A percentile compares a stretch with the other conserved stretches of the same genome.
Evolutionary conservation across 2,113 vertebrate genomes (phyloP).

Genomic region (Lipophrys pholis): DNA sequence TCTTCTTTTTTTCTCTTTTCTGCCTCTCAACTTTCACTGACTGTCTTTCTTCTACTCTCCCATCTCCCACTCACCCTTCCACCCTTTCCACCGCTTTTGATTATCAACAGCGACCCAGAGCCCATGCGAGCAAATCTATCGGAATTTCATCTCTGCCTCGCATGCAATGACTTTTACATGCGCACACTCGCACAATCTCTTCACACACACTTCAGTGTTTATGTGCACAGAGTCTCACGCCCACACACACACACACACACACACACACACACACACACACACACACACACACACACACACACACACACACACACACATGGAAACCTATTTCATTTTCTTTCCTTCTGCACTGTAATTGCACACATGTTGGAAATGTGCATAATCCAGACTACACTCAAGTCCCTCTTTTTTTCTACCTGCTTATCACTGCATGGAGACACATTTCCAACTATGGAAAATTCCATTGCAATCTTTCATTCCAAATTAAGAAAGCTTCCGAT

Average conservation of each 20-base stretch:
- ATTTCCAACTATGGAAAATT: slow-evolving; percentile 9
- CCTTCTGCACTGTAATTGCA: slow-evolving; percentile 48
- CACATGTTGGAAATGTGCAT: slow-evolving; percentile 30
- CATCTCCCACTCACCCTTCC: not conserved
- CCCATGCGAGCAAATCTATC: slow-evolving; percentile 52
- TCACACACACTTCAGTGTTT: not conserved
- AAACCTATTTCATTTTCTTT: slow-evolving; percentile 42
- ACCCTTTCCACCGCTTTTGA: slow-evolving; percentile 64
- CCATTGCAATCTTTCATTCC: not conserved
- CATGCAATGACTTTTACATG: slow-evolving; percentile 47
- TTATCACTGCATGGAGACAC: slow-evolving; percentile 21
- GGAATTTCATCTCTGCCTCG: slow-evolving; percentile 64
- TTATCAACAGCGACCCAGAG: slow-evolving; percentile 65
- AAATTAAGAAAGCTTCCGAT: slow-evolving; percentile 17
- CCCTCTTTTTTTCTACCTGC: slow-evolving; percentile 19
- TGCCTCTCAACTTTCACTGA: slow-evolving; percentile 65
- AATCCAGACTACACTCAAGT: slow-evolving; percentile 34
- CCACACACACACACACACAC: not conserved
- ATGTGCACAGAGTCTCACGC: not conserved
- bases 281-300: not conserved
- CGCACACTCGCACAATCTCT: slow-evolving; percentile 27
- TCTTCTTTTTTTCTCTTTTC: slow-evolving; percentile 8
- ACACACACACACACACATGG: not conserved
- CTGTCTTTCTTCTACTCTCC: slow-evolving; percentile 63
- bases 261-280: not conserved